Conservation (phyloP, 2,113 vertebrate species). For the Boleophthalmus pectinirostris region DNA sequence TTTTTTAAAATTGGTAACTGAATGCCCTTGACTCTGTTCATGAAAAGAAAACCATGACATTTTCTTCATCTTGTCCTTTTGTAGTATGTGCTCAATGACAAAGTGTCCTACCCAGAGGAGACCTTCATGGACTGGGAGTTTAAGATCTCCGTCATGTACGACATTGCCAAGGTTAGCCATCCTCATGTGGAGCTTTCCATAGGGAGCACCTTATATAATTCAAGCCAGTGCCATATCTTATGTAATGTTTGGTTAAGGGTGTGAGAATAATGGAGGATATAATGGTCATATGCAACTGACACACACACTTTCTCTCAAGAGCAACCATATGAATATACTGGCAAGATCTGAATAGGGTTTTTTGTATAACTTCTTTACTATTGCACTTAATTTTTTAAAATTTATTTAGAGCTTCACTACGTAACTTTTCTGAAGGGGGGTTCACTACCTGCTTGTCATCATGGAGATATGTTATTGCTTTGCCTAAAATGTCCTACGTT, state of each 20-base stretch:
- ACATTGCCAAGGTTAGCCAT: constrained; percentile 90
- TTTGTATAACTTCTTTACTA: too few species aligned
- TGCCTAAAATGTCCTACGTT: too few species aligned
- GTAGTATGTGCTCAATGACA: constrained; percentile 93
- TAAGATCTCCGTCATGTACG: constrained; percentile 97
- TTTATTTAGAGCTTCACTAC: too few species aligned
- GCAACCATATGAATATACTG: too few species aligned
- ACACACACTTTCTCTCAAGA: neutral
- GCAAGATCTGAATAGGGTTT: too few species aligned
- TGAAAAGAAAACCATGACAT: neutral
- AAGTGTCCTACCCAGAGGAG: constrained; percentile 92
- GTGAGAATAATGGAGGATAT: neutral
- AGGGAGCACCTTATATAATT: neutral
- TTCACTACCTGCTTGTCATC: neutral
- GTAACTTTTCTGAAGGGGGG: too few species aligned
- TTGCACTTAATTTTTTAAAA: too few species aligned
- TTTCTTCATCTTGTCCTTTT: constrained; percentile 14
- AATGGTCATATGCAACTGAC: neutral
- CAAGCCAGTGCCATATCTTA: neutral
- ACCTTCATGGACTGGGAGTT: constrained; percentile 99
- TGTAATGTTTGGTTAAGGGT: neutral
- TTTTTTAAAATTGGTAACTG: too few species aligned
- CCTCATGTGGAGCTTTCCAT: neutral
- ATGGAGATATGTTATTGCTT: too few species aligned
- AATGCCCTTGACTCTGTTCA: neutral